Evolutionary conservation across 2,797 vertebrate species (phyloP).

Genomic region (Spondyliosoma cantharus): DNA sequence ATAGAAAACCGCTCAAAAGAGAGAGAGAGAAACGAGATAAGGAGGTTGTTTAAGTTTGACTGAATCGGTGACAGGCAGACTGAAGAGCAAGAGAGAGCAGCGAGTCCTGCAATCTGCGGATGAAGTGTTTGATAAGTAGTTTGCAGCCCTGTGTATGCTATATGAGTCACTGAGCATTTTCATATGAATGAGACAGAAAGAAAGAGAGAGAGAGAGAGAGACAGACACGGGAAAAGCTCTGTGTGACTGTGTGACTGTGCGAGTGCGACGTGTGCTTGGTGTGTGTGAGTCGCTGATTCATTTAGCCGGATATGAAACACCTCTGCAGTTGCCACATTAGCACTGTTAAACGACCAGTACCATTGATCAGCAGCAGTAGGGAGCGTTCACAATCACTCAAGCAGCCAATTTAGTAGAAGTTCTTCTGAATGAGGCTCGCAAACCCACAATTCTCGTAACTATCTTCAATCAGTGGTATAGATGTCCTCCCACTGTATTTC

Average conservation of each 20-base stretch:
- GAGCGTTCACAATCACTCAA: conserved; percentile 21
- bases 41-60: conserved; percentile 31
- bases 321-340: conserved; percentile 60
- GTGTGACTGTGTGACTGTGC: conserved; percentile 29
- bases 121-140: conserved; percentile 47
- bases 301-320: conserved; percentile 69
- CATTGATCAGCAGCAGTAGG: conserved; percentile 53
- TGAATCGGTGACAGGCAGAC: conserved; percentile 22
- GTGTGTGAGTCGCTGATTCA: conserved; percentile 63
- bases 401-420: conserved; percentile 1
- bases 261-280: conserved; percentile 32
- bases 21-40: conserved; percentile 13
- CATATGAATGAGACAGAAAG: conserved; percentile 57
- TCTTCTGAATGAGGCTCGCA: conserved; percentile 8
- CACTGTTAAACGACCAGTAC: conserved; percentile 51
- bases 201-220: conserved; percentile 33
- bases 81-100: conserved; percentile 21
- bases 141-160: conserved; percentile 37
- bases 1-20: conserved; percentile 3
- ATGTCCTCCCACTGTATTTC: conserved; percentile 6
- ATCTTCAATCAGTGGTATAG: neutral
- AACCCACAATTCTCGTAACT: neutral
- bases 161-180: conserved; percentile 63
- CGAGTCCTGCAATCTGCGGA: conserved; percentile 31
- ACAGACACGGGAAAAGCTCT: conserved; percentile 38